Conservation (phyloP, 2,113 vertebrate genomes). For the Pterocles burchelli region DNA sequence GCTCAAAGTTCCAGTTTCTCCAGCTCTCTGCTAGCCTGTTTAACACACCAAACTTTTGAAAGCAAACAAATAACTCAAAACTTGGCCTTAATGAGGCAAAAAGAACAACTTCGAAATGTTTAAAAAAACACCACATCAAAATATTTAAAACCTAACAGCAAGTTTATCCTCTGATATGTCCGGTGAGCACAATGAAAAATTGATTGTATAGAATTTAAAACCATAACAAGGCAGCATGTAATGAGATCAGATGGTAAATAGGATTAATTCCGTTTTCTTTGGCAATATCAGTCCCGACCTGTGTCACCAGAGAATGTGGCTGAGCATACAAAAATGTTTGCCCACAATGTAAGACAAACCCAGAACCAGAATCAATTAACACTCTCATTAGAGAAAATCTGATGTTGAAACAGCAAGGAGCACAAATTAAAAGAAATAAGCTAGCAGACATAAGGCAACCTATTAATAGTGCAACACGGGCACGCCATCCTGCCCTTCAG, state of each 20-base stretch:
- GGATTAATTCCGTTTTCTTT: constrained; percentile 10
- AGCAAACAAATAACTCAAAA: not conserved
- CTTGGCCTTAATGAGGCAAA: not conserved
- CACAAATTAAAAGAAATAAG: not conserved
- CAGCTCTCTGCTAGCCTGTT: not conserved
- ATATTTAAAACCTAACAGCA: not conserved
- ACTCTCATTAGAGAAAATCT: not conserved
- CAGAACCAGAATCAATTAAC: constrained; percentile 1
- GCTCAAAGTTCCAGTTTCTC: not conserved
- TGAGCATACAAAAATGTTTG: constrained; percentile 22
- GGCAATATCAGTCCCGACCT: not conserved
- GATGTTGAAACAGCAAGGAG: constrained; percentile 18
- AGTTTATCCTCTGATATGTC: not conserved
- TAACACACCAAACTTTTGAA: not conserved
- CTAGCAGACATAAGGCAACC: not conserved
- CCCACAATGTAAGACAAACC: not conserved
- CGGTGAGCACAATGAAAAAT: not conserved
- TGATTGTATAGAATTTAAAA: not conserved
- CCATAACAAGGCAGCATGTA: not conserved
- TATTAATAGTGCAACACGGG: not conserved
- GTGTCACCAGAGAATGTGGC: not conserved
- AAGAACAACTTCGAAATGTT: not conserved
- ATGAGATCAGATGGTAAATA: constrained; percentile 3
- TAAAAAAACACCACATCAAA: not conserved
- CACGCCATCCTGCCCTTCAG: not conserved